Percentiles rank a stretch among this genome's conserved stretches.
These are phyloP conservation scores for Melanostigma gelatinosum DNA, from an alignment of 2,113 vertebrate species.

Conservation along the genomic window DNA sequence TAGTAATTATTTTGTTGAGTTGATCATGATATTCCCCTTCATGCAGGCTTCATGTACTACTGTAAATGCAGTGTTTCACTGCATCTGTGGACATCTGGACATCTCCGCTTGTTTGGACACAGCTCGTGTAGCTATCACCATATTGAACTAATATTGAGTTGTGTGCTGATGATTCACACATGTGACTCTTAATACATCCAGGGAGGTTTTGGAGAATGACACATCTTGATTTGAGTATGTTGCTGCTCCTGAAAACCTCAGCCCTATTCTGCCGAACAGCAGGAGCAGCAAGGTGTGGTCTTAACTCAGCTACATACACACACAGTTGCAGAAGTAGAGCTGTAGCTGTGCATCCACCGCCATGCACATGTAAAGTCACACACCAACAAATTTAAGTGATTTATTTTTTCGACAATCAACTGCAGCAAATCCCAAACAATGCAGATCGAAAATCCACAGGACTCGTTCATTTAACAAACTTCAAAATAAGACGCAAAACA, in stretches of 20 bases:
- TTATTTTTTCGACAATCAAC: constrained; percentile 6
- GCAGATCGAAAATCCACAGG: neutral
- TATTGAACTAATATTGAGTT: constrained; percentile 50
- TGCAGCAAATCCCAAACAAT: constrained; percentile 13
- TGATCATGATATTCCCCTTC: neutral
- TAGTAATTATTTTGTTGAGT: neutral
- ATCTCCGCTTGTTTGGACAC: constrained; percentile 32
- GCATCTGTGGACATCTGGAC: constrained; percentile 27
- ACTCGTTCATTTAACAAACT: neutral
- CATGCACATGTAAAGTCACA: neutral
- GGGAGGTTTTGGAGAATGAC: constrained; percentile 43
- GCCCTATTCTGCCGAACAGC: constrained; percentile 20
- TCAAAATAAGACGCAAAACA: neutral
- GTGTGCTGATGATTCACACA: constrained; percentile 49
- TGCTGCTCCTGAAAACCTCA: constrained; percentile 24
- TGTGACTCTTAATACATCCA: constrained; percentile 26
- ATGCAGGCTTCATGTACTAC: neutral
- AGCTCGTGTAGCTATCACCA: constrained; percentile 22
- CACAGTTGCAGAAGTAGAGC: neutral
- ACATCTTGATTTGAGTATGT: constrained; percentile 52
- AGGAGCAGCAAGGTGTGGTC: constrained; percentile 42
- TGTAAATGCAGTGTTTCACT: neutral
- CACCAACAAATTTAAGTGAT: neutral
- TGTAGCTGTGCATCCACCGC: neutral
- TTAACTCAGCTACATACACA: neutral